Base-by-base conservation (phyloP, 2,797 vertebrate genomes). In the Poeciliopsis paucimaculata region DNA sequence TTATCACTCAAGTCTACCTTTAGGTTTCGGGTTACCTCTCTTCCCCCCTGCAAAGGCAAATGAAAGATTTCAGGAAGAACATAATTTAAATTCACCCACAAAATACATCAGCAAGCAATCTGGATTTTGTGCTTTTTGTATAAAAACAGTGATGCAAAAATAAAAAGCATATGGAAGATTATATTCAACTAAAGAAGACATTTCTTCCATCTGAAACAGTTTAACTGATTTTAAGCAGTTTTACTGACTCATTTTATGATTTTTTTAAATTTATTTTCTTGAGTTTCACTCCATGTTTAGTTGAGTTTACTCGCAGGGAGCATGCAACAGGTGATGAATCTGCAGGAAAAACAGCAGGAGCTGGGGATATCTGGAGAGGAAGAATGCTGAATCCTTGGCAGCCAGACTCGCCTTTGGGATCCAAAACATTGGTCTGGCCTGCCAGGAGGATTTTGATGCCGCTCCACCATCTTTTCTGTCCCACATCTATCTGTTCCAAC, bases 401-500 rank as follows among this genome's bases (percentile, higher is more conserved):
- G 11, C 39, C 79, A 28, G 51, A 23, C 76, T 82, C 4, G 4
- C 72, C 53, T 82, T 55, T 1, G 57, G 39, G 60, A 78, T 88
- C 82, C 81, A 90, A 85, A 53, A 83, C 72, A 73, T 80, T 82
- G 79, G 82, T 87, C 82, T 60, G 45, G 10, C 74, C 76, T 75
- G 78, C 74, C 71, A 78, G 45, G 36, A 77, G 82, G 82, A 77
- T 86, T 80, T 75, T 82, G 77, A 86, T 82, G 72, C 78, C 26
- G 79, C 73, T 87, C 76, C 84, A 28, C 64, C 76, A 62, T 78
- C 80, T 57, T 87, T 71, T 85, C 82, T 87, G 87, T 89, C 83
- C 28, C 36, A 3, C 23, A 72, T 72, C 72, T 81, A 87, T 91
- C 83, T 88, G 86, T 81, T 90, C 82, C 90, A 92, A 88, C 88